Evolutionary conservation across 2,113 vertebrate genomes (phyloP).

Genomic region (Zosterops japonicus): DNA sequence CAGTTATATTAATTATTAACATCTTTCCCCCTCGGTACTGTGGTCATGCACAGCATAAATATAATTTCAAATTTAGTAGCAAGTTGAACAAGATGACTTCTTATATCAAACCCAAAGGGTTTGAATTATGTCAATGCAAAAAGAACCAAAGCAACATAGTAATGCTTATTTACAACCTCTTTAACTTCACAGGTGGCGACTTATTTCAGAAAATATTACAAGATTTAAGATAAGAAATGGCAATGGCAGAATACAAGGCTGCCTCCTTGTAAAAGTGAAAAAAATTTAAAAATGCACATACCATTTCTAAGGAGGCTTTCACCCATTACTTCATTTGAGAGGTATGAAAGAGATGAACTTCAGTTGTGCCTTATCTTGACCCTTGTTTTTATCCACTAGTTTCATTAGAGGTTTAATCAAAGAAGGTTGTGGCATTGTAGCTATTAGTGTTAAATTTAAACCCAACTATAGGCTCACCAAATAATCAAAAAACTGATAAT

Average conservation of each 20-base stretch:
- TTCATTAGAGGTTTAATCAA: background rate
- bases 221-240: background rate
- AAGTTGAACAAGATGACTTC: background rate
- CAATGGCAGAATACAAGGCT: background rate
- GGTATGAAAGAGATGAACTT: background rate
- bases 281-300: background rate
- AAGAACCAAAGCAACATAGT: background rate
- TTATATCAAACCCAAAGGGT: background rate
- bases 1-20: background rate
- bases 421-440: background rate
- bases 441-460: background rate
- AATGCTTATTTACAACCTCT: background rate
- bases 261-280: background rate
- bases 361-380: background rate
- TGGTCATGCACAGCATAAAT: background rate
- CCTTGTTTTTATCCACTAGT: background rate
- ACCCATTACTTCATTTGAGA: background rate
- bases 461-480: background rate
- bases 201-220: background rate
- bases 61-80: background rate
- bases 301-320: background rate
- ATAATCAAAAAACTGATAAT: fast-evolving
- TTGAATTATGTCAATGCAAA: background rate
- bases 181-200: background rate
- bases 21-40: background rate